Evolutionary conservation across 1,140 invertebrate species (phyloP).

Genomic region (Drosophila saltans): DNA sequence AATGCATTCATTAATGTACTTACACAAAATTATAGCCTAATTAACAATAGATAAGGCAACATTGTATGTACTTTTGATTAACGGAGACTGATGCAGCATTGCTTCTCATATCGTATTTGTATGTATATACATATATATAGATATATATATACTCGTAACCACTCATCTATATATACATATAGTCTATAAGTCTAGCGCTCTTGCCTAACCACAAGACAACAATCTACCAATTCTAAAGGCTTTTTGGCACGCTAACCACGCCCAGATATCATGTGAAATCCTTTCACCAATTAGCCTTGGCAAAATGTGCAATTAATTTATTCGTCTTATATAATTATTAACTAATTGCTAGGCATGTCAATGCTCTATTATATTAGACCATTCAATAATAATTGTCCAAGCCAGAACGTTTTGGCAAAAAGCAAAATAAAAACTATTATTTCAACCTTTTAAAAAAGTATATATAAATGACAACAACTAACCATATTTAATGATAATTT

Average conservation of each 20-base stretch:
- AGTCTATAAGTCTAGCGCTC: conserved; percentile 14
- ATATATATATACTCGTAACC: conserved; percentile 6
- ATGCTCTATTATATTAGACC: neutral
- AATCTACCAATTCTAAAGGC: conserved; percentile 37
- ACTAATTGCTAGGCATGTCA: conserved; percentile 41
- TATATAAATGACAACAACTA: neutral
- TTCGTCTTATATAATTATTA: conserved; percentile 54
- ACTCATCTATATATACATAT: conserved; percentile 26
- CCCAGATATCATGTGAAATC: conserved; percentile 50
- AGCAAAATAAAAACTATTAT: neutral
- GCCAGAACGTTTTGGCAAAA: neutral
- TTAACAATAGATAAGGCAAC: conserved; percentile 58
- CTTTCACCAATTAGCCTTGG: conserved; percentile 60
- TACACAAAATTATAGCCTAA: conserved; percentile 54
- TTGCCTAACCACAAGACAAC: conserved; percentile 24
- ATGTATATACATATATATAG: conserved; percentile 31
- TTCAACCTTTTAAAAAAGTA: neutral
- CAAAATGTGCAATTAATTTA: conserved; percentile 66
- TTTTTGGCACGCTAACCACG: conserved; percentile 51
- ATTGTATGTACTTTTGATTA: conserved; percentile 49
- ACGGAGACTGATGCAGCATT: conserved; percentile 65
- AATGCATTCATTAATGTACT: conserved; percentile 39
- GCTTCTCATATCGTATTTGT: conserved; percentile 46
- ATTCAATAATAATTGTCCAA: neutral
- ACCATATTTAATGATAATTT: neutral